Conservation (phyloP, 2,888 invertebrate genomes). For the Drosophila fulvimacula region DNA sequence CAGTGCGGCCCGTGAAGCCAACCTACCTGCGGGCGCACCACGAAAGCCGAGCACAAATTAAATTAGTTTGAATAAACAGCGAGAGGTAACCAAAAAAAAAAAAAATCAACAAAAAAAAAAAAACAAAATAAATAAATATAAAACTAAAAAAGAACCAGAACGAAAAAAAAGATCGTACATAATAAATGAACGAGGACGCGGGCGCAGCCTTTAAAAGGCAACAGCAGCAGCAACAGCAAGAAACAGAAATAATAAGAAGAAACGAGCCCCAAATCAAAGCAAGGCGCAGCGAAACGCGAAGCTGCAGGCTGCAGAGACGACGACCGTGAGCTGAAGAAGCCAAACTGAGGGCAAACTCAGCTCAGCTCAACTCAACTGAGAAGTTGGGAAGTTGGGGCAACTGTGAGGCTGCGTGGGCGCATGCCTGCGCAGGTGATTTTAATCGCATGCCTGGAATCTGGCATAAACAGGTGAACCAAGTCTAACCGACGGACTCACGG, state of each 20-base stretch:
- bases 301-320: constrained; percentile 39
- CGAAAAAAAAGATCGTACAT: constrained; percentile 62
- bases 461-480: constrained; percentile 82
- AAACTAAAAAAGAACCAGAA: constrained; percentile 34
- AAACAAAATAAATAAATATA: constrained; percentile 23
- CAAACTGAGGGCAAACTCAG: constrained; percentile 19
- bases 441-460: constrained; percentile 84
- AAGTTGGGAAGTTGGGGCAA: constrained; percentile 19
- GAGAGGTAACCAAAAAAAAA: constrained; percentile 55
- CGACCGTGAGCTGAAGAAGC: constrained; percentile 43
- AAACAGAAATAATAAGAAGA: constrained; percentile 51
- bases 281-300: constrained; percentile 26
- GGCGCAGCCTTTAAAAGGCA: constrained; percentile 76
- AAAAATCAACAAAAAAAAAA: constrained; percentile 33
- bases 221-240: constrained; percentile 18
- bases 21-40: constrained; percentile 72
- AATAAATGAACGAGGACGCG: constrained; percentile 73
- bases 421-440: constrained; percentile 83
- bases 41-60: constrained; percentile 75
- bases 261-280: constrained; percentile 66
- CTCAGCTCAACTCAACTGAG: not conserved
- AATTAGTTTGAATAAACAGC: constrained; percentile 81
- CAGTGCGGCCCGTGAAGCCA: constrained; percentile 36
- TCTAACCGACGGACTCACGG: constrained; percentile 32
- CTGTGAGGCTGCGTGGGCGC: constrained; percentile 72